Conservation (phyloP, 1,140 invertebrate genomes). For the Lepidurus apus region DNA sequence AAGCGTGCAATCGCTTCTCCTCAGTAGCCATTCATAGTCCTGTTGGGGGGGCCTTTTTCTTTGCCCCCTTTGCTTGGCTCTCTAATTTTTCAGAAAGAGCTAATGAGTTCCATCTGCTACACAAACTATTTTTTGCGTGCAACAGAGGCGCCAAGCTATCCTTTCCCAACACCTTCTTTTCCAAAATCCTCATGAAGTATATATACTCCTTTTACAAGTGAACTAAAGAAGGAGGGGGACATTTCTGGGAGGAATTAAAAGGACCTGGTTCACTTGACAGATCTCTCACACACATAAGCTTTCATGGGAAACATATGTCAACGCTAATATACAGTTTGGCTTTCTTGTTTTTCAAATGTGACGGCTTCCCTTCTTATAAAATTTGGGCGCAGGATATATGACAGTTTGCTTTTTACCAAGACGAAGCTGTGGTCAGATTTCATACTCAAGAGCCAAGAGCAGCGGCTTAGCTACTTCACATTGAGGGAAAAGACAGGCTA, state of each 20-base stretch:
- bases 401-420: neutral
- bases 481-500: neutral
- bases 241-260: neutral
- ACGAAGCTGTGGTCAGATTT: neutral
- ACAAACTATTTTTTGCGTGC: constrained; percentile 1
- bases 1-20: neutral
- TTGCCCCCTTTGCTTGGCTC: neutral
- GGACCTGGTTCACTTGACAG: neutral
- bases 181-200: neutral
- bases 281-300: constrained; percentile 7
- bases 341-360: neutral
- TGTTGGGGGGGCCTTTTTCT: neutral
- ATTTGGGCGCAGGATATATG: neutral
- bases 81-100: constrained; percentile 13
- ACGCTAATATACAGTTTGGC: neutral
- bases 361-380: neutral
- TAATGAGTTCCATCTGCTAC: constrained; percentile 19
- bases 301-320: constrained; percentile 11
- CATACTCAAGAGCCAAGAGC: neutral
- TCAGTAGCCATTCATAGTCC: neutral
- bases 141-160: neutral
- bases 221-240: neutral
- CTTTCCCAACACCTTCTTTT: neutral
- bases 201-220: neutral
- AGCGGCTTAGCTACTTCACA: neutral